phyloP scores from a whole-genome alignment of 92 coral and sea anemone species.

The Palythoa caribaeorum region DNA sequence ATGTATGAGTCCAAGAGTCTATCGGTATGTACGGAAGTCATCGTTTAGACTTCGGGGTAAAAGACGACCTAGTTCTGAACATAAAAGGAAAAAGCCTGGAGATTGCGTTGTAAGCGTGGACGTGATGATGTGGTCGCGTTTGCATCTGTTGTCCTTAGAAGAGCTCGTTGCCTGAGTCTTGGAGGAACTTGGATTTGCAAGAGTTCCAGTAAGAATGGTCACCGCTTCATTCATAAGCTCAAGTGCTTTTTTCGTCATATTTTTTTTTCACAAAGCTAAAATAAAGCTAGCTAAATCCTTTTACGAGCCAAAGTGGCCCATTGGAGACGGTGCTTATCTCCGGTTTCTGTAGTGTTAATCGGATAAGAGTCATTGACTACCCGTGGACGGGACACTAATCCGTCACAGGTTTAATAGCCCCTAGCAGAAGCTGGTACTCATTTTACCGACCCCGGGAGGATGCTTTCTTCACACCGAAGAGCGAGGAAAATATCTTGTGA shows the following conservation, averaged over 20 bases:
- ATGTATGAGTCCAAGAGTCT: conserved; percentile 63
- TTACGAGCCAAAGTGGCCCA: no score
- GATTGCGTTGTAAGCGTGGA: conserved; percentile 3
- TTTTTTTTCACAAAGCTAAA: no score
- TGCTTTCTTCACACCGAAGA: no score
- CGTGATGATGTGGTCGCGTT: not conserved
- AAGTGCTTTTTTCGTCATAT: conserved; percentile 34
- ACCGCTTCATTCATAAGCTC: conserved; percentile 48
- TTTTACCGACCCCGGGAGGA: no score
- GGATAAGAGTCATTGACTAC: no score
- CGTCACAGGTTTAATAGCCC: no score
- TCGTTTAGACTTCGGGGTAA: not conserved
- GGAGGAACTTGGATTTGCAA: conserved; percentile 2
- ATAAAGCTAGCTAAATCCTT: no score
- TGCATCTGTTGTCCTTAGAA: not conserved
- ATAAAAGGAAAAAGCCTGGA: conserved; percentile 36
- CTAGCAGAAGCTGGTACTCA: no score
- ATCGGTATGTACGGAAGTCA: conserved; percentile 40
- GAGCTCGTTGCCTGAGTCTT: not conserved
- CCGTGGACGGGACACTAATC: no score
- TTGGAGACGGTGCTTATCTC: no score
- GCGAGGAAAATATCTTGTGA: no score
- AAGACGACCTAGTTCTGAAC: not conserved
- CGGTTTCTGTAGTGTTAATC: no score
- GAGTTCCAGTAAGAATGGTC: conserved; percentile 22